These are phyloP conservation scores for Drosophila maculinotata DNA, from an alignment of 2,888 invertebrate species.

Conservation along the genomic window DNA sequence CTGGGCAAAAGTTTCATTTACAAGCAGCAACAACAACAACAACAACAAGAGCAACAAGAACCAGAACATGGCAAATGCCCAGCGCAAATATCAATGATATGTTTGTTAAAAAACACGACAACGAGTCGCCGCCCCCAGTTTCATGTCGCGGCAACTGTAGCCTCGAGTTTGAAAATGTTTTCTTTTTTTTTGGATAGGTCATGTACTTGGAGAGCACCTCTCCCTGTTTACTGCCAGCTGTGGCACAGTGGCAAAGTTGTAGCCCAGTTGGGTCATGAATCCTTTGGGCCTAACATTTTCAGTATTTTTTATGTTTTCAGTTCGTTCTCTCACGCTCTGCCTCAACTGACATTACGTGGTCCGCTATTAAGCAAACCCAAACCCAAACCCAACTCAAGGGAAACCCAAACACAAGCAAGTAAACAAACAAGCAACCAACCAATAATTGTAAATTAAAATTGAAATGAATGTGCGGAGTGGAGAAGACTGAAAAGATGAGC, in stretches of 20 bases:
- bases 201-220: constrained; percentile 52
- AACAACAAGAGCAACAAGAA: constrained; percentile 15
- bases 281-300: constrained; percentile 54
- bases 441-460: constrained; percentile 81
- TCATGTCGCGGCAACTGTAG: not conserved
- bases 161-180: constrained; percentile 12
- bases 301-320: not conserved
- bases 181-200: constrained; percentile 40
- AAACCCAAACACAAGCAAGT: constrained; percentile 1
- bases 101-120: constrained; percentile 76
- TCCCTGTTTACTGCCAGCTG: constrained; percentile 23
- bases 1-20: constrained; percentile 69
- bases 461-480: constrained; percentile 53
- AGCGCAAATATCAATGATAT: constrained; percentile 77
- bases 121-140: constrained; percentile 34
- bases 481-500: constrained; percentile 9
- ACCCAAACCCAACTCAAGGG: constrained; percentile 9
- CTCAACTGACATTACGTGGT: constrained; percentile 39
- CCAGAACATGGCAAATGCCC: constrained; percentile 56
- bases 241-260: constrained; percentile 47
- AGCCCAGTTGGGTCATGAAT: constrained; percentile 50
- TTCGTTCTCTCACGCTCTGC: constrained; percentile 16
- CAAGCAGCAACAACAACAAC: constrained; percentile 38
- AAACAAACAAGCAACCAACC: constrained; percentile 42
- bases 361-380: constrained; percentile 14